Conservation (phyloP, 2,113 vertebrate species). For the Ammodramus savannarum region DNA sequence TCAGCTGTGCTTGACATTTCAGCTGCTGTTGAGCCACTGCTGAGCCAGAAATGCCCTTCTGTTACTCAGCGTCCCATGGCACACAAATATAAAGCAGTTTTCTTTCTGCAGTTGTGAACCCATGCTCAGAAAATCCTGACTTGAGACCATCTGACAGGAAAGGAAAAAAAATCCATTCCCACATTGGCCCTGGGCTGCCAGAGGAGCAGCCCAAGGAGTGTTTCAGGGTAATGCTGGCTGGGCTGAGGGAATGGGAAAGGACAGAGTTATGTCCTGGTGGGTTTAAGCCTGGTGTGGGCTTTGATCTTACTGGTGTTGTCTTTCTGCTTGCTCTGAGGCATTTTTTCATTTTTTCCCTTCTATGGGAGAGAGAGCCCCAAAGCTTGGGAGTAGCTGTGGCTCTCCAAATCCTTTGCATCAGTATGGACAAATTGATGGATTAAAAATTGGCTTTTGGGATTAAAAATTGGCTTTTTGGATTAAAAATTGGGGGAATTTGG, state of each 20-base stretch:
- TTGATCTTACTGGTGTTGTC: neutral
- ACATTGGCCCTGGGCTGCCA: neutral
- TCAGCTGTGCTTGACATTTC: slow-evolving; percentile 38
- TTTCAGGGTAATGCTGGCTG: accelerated
- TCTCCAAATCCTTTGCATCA: neutral
- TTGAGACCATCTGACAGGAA: neutral
- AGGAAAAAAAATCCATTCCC: neutral
- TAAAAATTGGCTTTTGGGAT: neutral
- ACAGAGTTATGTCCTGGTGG: accelerated
- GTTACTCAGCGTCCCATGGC: neutral
- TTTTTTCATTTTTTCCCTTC: neutral
- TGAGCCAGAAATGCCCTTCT: slow-evolving; percentile 41
- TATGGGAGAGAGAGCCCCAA: neutral
- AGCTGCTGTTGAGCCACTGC: neutral
- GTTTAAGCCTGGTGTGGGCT: neutral
- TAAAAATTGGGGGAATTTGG: neutral
- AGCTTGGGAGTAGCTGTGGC: accelerated
- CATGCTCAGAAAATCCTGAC: neutral
- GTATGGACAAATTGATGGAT: neutral
- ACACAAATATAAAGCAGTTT: neutral
- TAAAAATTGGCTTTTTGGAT: neutral
- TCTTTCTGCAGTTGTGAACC: neutral
- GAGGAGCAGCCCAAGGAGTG: neutral
- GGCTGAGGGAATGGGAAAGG: neutral
- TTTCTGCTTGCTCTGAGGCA: neutral